Conservation (phyloP, 2,113 vertebrate genomes). For the Suricata suricatta region DNA sequence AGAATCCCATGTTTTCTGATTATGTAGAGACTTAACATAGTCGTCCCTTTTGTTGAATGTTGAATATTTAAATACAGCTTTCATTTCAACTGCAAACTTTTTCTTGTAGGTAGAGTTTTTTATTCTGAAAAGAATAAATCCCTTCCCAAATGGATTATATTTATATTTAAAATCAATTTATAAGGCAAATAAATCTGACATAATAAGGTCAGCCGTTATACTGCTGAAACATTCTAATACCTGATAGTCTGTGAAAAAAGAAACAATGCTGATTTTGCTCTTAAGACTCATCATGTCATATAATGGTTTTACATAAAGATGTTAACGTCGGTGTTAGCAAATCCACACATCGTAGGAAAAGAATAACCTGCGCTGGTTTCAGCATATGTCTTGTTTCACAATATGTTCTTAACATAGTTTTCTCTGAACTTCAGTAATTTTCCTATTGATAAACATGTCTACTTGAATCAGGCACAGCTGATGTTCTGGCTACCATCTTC, state of each 20-base stretch:
- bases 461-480: background rate
- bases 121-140: conserved; percentile 63
- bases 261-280: conserved; percentile 34
- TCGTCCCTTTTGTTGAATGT: conserved; percentile 38
- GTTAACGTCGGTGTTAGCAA: conserved; percentile 23
- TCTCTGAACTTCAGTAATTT: conserved; percentile 32
- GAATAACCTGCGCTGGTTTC: background rate
- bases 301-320: conserved; percentile 40
- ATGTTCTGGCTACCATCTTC: background rate
- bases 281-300: conserved; percentile 25
- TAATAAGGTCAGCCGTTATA: conserved; percentile 60
- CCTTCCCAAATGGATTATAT: conserved; percentile 69
- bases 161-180: conserved; percentile 72
- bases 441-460: background rate
- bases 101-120: conserved; percentile 24
- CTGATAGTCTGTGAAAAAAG: conserved; percentile 40
- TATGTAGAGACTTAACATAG: conserved; percentile 40
- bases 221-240: conserved; percentile 61
- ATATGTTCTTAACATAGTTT: background rate
- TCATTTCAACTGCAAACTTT: conserved; percentile 50
- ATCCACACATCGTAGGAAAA: background rate
- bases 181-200: conserved; percentile 72
- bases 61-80: conserved; percentile 61
- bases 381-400: background rate
- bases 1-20: conserved; percentile 52